Evolutionary conservation across 2,797 vertebrate genomes (phyloP).

Genomic region (Epinephelus malabaricus): DNA sequence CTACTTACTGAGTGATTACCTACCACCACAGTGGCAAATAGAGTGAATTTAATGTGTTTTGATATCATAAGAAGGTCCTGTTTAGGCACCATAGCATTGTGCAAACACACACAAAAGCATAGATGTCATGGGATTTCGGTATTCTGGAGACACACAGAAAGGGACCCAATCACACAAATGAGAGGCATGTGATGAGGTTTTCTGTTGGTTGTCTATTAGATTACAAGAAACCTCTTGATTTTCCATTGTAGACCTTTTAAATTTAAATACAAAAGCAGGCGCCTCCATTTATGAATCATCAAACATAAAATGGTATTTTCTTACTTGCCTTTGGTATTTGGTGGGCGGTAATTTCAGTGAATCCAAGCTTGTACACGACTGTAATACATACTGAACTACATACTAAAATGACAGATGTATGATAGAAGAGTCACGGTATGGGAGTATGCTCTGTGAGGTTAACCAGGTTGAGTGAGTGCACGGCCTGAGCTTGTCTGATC

Average conservation of each 20-base stretch:
- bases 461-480: conserved; percentile 38
- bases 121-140: conserved; percentile 5
- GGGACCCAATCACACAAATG: neutral
- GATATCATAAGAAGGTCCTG: neutral
- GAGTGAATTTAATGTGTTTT: neutral
- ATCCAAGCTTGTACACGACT: conserved; percentile 1
- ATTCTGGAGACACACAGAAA: neutral
- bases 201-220: neutral
- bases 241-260: neutral
- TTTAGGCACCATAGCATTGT: neutral
- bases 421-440: neutral
- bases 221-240: neutral
- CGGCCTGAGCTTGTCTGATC: conserved; percentile 29
- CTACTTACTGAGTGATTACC: neutral
- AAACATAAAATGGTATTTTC: neutral
- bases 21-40: neutral
- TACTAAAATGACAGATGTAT: conserved; percentile 7
- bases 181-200: neutral
- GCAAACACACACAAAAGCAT: neutral
- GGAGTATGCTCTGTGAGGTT: conserved; percentile 30
- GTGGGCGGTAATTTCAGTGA: conserved; percentile 1
- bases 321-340: neutral
- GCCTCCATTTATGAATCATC: neutral
- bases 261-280: neutral
- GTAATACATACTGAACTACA: neutral